Evolutionary conservation across 1,140 invertebrate genomes (phyloP).

Genomic region (Zelostemma sp.): DNA sequence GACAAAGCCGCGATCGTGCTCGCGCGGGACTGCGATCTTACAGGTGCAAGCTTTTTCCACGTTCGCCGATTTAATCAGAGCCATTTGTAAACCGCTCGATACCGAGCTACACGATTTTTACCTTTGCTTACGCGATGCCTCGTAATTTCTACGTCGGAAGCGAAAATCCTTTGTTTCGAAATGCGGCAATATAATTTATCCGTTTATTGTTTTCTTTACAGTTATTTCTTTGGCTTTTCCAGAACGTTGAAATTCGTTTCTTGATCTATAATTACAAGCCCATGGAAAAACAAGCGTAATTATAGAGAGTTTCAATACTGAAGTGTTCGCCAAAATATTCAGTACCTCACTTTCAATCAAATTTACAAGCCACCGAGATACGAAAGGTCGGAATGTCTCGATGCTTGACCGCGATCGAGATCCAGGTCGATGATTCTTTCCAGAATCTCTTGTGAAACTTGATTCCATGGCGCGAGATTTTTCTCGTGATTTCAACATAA

Average conservation of each 20-base stretch:
- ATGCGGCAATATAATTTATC: too few relatives aligned
- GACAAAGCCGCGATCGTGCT: slow-evolving; percentile 22
- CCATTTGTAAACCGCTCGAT: slow-evolving; percentile 49
- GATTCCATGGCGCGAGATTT: background rate
- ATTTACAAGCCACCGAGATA: slow-evolving; percentile 25
- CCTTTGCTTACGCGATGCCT: slow-evolving; percentile 13
- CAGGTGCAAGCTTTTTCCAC: slow-evolving; percentile 36
- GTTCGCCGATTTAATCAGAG: slow-evolving; percentile 42
- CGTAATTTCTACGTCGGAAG: slow-evolving; percentile 12
- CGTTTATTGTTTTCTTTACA: too few relatives aligned
- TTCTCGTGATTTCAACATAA: background rate
- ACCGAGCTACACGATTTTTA: slow-evolving; percentile 15
- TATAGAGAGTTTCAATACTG: too few relatives aligned
- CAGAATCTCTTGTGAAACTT: slow-evolving; percentile 7
- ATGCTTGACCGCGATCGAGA: slow-evolving; percentile 21
- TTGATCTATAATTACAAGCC: too few relatives aligned
- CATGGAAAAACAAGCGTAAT: too few relatives aligned
- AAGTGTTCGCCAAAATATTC: background rate
- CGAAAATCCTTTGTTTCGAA: too few relatives aligned
- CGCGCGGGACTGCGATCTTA: slow-evolving; percentile 17
- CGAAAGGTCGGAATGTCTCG: slow-evolving; percentile 23
- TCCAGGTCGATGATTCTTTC: slow-evolving; percentile 22
- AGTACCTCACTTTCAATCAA: slow-evolving; percentile 20
- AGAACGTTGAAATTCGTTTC: too few relatives aligned
- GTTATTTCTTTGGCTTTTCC: too few relatives aligned